phyloP scores from a whole-genome alignment of 2,888 invertebrate species.

The Spisula solida region DNA sequence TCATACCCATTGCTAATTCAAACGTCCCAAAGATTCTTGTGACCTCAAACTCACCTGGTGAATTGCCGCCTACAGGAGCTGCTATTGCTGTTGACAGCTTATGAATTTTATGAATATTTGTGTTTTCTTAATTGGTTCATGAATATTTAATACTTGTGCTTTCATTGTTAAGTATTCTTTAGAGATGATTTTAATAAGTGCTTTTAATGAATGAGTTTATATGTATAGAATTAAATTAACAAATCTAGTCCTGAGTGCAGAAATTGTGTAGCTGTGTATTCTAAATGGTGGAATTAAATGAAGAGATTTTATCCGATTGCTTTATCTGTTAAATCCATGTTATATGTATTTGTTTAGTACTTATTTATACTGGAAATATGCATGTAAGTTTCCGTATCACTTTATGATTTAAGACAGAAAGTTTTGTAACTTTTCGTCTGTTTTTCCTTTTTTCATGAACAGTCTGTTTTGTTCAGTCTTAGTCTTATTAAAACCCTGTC shows the following conservation, averaged over 20 bases:
- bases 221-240: constrained; percentile 44
- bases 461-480: no score
- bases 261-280: constrained; percentile 10
- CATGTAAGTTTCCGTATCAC: not conserved
- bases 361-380: not conserved
- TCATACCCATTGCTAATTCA: constrained; percentile 60
- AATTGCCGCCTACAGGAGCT: constrained; percentile 21
- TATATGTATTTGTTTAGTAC: not conserved
- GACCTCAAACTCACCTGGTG: constrained; percentile 33
- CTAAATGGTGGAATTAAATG: not conserved
- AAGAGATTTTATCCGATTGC: not conserved
- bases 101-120: constrained; percentile 16
- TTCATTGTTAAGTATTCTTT: constrained; percentile 61
- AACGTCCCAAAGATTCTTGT: constrained; percentile 46
- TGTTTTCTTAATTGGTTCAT: constrained; percentile 18
- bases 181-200: constrained; percentile 62
- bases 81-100: constrained; percentile 43
- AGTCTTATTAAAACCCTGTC: no score
- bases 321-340: constrained; percentile 8
- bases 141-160: constrained; percentile 47
- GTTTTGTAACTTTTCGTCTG: no score
- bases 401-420: no score
- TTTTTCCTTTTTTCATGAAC: no score
- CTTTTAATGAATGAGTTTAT: constrained; percentile 49
- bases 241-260: constrained; percentile 48